Base-by-base conservation (phyloP, 2,113 vertebrate genomes). In the Gadus chalcogrammus region DNA sequence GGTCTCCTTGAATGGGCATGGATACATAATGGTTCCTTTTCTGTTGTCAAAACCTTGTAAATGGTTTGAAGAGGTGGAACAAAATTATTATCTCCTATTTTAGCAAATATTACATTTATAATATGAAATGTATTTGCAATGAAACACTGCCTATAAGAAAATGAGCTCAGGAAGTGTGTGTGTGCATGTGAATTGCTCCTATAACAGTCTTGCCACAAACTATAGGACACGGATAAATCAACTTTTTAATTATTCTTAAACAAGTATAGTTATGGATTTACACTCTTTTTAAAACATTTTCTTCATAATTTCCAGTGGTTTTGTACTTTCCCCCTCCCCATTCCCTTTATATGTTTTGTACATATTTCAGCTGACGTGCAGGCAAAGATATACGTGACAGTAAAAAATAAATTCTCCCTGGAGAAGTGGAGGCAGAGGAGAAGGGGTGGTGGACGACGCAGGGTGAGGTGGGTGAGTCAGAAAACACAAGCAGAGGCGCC, bases 241-340 rank as follows among this genome's bases (percentile, higher is more conserved):
- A 84, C 81, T 75, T 86, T 90, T 90, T 90, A 91, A 90, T 90
- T 48, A 85, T 87, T 82, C 81, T 90, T 90, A 90, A 48, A 90
- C 85, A 92, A 89, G 88, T 90, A 91, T 87, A 90, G 82, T 79
- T 88, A 82, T 80, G 74, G 82, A 86, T 91, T 88, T 88, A 86
- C 68, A 86, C 83, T 20, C 24, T 84, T 79, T 89, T 82, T 78
- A 74, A 73, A 80, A 67, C 55, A 75, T 77, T 83, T 83, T 85
- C 65, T 74, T 83, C 79, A 83, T 83, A 81, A 78, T 82, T 75
- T 78, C 60, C 17, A 77, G 84, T 78, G 61, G 63, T 82, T 79
- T 74, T 66, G 75, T 79, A 81, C 68, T 76, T 65, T 79, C 31
- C 31, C 31, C 31, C 31, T 7, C 31, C 31, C 31, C 31, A 35